Conservation (phyloP, 1,140 invertebrate species). For the Diabrotica virgifera region DNA sequence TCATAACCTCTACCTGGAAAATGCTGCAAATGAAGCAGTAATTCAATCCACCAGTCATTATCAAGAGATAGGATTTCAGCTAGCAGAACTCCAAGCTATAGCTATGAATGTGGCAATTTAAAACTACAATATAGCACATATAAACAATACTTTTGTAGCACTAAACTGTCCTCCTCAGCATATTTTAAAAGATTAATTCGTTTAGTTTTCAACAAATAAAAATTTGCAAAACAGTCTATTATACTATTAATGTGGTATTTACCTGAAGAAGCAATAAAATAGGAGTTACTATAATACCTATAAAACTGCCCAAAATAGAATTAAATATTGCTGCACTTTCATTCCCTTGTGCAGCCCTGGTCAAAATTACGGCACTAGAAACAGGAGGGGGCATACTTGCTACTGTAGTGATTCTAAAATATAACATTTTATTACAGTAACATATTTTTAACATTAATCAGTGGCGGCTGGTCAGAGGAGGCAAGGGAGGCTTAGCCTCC, state of each 20-base stretch:
- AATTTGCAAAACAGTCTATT: neutral
- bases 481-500: no score
- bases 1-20: no score
- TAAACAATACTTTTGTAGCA: no score
- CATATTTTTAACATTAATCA: conserved; percentile 6
- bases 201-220: neutral
- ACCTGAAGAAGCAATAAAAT: conserved; percentile 50
- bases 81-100: no score
- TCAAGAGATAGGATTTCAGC: no score
- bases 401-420: conserved; percentile 54
- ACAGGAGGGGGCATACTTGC: conserved; percentile 61
- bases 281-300: conserved; percentile 55
- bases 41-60: no score
- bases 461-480: no score
- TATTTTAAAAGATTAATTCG: no score
- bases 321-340: conserved; percentile 60
- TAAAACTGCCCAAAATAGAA: conserved; percentile 57
- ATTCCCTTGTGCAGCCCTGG: conserved; percentile 57
- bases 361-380: conserved; percentile 59
- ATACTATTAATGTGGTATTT: conserved; percentile 28
- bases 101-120: no score
- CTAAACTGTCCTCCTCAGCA: no score
- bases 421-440: neutral
- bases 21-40: no score
- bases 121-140: no score